Conservation (phyloP, 2,888 invertebrate species). For the Ennomos fuscantarius region DNA sequence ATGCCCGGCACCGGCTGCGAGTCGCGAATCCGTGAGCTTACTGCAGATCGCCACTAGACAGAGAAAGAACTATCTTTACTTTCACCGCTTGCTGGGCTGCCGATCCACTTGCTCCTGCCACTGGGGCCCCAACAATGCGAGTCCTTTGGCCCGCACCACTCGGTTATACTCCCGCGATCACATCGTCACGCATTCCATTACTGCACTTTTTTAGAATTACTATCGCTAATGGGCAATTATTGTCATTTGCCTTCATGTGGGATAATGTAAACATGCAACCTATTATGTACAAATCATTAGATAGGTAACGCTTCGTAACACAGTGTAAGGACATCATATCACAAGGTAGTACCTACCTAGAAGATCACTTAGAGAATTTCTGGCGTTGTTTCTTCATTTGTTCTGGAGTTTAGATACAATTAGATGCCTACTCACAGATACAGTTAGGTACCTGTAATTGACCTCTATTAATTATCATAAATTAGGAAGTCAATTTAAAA, state of each 20-base stretch:
- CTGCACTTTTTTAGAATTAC: constrained; percentile 61
- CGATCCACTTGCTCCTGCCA: constrained; percentile 72
- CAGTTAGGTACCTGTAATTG: too few species aligned
- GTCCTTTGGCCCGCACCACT: constrained; percentile 56
- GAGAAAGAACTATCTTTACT: constrained; percentile 70
- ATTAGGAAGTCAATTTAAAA: too few species aligned
- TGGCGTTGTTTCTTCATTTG: constrained; percentile 2
- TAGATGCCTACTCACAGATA: too few species aligned
- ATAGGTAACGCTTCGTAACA: constrained; percentile 26
- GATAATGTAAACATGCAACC: constrained; percentile 44
- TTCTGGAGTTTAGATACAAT: background rate
- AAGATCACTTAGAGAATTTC: background rate
- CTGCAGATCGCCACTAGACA: constrained; percentile 36
- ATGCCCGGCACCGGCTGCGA: constrained; percentile 48
- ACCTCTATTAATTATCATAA: too few species aligned
- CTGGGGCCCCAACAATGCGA: constrained; percentile 53
- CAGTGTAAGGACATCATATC: constrained; percentile 1
- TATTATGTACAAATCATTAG: constrained; percentile 12
- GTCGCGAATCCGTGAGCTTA: constrained; percentile 38
- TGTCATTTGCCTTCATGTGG: constrained; percentile 71
- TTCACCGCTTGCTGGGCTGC: constrained; percentile 57
- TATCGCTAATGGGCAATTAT: constrained; percentile 73
- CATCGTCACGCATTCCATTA: constrained; percentile 68
- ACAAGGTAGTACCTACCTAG: too few species aligned
- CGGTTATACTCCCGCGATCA: constrained; percentile 62